Percentiles rank a stretch among this genome's conserved stretches.
phyloP scores from a whole-genome alignment of 2,113 vertebrate species.

The Empidonax traillii region DNA sequence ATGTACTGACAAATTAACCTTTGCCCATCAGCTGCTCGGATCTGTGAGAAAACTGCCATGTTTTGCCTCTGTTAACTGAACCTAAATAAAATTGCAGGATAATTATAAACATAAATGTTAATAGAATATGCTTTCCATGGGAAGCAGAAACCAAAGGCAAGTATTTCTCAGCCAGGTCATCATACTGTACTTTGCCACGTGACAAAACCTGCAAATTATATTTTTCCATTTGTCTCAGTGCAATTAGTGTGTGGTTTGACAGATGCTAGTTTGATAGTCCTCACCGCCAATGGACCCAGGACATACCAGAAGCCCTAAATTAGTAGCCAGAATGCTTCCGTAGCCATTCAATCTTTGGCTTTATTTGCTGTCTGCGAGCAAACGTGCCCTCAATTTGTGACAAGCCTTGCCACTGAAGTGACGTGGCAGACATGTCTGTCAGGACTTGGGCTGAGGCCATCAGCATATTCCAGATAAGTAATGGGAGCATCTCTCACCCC shows the following conservation, averaged over 20 bases:
- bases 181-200: background rate
- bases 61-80: conserved; percentile 79
- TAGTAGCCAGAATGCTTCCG: background rate
- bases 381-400: conserved; percentile 55
- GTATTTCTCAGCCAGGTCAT: conserved; percentile 38
- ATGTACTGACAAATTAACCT: conserved; percentile 90
- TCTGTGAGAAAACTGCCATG: conserved; percentile 93
- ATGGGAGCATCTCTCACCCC: conserved; percentile 39
- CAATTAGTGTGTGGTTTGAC: conserved; percentile 38
- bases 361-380: conserved; percentile 25
- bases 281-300: background rate
- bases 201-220: conserved; percentile 59
- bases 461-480: conserved; percentile 39
- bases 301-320: conserved; percentile 21
- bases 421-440: conserved; percentile 60
- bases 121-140: conserved; percentile 73
- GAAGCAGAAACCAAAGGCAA: conserved; percentile 43
- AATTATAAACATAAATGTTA: conserved; percentile 95
- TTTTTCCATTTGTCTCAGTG: conserved; percentile 53
- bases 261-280: conserved; percentile 30
- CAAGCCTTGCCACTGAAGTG: conserved; percentile 38
- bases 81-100: conserved; percentile 80
- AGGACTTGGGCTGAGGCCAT: conserved; percentile 45
- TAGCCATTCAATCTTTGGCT: background rate
- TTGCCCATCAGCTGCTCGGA: conserved; percentile 94